These are phyloP conservation scores for Polyploca ridens DNA, from an alignment of 2,888 invertebrate species.

Conservation along the genomic window DNA sequence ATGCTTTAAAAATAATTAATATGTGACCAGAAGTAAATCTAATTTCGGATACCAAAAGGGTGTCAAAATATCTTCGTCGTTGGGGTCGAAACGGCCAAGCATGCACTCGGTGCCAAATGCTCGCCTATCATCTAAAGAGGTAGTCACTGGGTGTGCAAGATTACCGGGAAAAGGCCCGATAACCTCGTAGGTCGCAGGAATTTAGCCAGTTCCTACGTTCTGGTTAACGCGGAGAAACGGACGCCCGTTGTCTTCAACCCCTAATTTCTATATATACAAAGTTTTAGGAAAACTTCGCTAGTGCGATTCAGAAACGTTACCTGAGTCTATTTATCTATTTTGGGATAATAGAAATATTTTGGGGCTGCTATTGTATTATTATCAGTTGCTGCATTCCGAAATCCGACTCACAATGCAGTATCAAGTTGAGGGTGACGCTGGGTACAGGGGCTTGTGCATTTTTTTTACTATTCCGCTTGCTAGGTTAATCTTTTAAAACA, in stretches of 20 bases:
- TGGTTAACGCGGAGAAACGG: constrained; percentile 78
- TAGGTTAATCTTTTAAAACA: no score
- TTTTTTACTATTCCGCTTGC: background rate
- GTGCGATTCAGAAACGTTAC: constrained; percentile 67
- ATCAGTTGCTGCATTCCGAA: constrained; percentile 22
- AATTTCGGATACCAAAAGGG: constrained; percentile 48
- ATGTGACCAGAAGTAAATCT: no score
- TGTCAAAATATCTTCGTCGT: constrained; percentile 76
- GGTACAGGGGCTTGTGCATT: background rate
- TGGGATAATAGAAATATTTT: constrained; percentile 42
- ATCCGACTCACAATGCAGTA: constrained; percentile 20
- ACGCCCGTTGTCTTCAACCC: constrained; percentile 48
- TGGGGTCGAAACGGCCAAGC: constrained; percentile 53
- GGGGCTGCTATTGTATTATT: constrained; percentile 46
- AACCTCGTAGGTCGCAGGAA: constrained; percentile 38
- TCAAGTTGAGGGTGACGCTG: background rate
- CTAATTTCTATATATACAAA: constrained; percentile 38
- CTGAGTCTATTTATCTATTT: constrained; percentile 62
- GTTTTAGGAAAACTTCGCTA: constrained; percentile 52
- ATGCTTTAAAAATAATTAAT: no score
- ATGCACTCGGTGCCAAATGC: constrained; percentile 75
- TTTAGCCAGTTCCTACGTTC: constrained; percentile 65
- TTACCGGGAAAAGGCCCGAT: constrained; percentile 28
- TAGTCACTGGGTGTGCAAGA: constrained; percentile 61
- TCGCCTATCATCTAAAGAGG: constrained; percentile 60